These are phyloP conservation scores for Macropis europaea DNA, from an alignment of 2,888 invertebrate genomes.

Conservation along the genomic window DNA sequence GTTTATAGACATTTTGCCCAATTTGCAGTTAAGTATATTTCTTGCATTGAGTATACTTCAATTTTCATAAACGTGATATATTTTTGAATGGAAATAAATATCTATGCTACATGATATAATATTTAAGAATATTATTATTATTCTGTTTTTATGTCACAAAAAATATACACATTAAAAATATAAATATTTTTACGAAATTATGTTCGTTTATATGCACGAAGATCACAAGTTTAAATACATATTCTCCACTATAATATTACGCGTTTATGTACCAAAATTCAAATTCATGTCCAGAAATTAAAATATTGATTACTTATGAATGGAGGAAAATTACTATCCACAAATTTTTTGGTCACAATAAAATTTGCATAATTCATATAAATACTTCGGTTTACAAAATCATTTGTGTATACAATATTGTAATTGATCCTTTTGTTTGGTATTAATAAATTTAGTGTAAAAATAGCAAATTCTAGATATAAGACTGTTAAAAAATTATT, in stretches of 20 bases:
- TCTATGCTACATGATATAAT: not conserved
- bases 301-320: not conserved
- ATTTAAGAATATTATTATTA: constrained; percentile 30
- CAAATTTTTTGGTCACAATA: not conserved
- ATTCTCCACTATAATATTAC: constrained; percentile 10
- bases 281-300: not conserved
- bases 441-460: constrained; percentile 12
- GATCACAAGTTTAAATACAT: constrained; percentile 40
- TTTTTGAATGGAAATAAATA: not conserved
- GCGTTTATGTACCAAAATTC: not conserved
- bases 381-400: constrained; percentile 15
- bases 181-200: constrained; percentile 50
- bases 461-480: constrained; percentile 16
- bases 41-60: not conserved
- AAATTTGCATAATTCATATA: constrained; percentile 22
- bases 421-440: constrained; percentile 4
- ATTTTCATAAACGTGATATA: not conserved
- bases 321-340: not conserved
- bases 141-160: constrained; percentile 13
- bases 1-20: too few relatives aligned
- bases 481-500: not conserved
- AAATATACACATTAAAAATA: constrained; percentile 48
- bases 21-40: too few relatives aligned
- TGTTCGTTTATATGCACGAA: constrained; percentile 28
- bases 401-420: constrained; percentile 1